Base-by-base conservation (phyloP, 1,140 invertebrate species). In the Augochlora pura region DNA sequence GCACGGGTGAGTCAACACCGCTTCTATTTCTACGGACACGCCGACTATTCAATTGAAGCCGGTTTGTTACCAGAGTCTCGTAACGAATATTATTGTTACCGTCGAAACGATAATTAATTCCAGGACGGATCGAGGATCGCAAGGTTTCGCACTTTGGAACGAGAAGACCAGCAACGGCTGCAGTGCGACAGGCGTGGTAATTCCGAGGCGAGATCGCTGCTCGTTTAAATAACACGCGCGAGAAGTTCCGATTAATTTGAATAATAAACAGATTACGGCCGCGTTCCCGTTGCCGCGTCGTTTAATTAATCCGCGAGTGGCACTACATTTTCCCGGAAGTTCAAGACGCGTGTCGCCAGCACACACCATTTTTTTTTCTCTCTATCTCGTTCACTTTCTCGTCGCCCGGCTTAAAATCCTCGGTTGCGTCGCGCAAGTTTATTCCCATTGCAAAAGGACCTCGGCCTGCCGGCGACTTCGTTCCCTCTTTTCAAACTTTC, bases 1-100 rank as follows among this genome's bases (percentile, higher is more conserved):
- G 88, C 87, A 80, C 83, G 42, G 76, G 59, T 81, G 77, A 81
- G 63, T 57, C 81, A 86, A 86, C 73, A 14, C 60, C 25, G 39
- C 27, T 23, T 32, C 32, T 32, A 32, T 32, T 32, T 39, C 42
- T 27, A 62, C 67, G 59, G 85, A 82, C 86, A 82, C 79, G 86
- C 69, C 23, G 74, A 54, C 23, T 32, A 21, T 82, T 71, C 80
- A 83, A 86, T 77, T 83, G 74, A 78, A 39, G 67, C 62, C 54
- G 23, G 21, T 72, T 69, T 27, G 64, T 80, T 32, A 12, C 46
- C 23, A 16, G 12, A 62, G 16, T 52, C 32, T 52, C 27, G n/a
- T 25, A 49, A 18, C 21, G 62, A 66, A 73, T 77, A 32, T 77
- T n/a, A 25, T 23, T 54, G 52, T 39, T 18, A 46, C 49, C 16